phyloP scores from a whole-genome alignment of 2,113 vertebrate species.

The Myotis davidii region DNA sequence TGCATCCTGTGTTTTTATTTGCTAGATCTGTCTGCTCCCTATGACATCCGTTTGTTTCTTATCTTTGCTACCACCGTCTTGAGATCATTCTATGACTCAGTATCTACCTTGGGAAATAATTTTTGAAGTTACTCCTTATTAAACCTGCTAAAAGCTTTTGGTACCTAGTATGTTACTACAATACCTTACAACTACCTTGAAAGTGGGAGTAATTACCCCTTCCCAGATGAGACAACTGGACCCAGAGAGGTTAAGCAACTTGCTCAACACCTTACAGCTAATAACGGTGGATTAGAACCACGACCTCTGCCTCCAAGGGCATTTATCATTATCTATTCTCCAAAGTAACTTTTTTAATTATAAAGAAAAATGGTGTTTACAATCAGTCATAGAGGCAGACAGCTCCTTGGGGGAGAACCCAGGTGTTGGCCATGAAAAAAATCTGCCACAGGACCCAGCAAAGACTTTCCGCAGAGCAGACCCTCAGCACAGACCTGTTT shows the following conservation, averaged over 20 bases:
- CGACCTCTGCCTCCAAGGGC: no score
- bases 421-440: background rate
- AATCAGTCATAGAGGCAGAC: background rate
- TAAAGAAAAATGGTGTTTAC: background rate
- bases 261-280: background rate
- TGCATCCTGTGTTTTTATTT: background rate
- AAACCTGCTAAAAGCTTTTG: background rate
- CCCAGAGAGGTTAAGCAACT: background rate
- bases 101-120: background rate
- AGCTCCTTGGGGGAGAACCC: background rate
- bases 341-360: background rate
- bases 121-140: background rate
- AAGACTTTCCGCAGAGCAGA: no score
- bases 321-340: background rate
- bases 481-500: background rate
- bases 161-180: background rate
- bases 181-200: no score
- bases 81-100: background rate
- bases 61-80: rapidly evolving
- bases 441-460: background rate
- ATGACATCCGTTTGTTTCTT: background rate
- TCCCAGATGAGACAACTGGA: background rate
- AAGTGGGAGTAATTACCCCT: background rate
- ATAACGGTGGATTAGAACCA: background rate
- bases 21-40: background rate